Conservation (phyloP, 1,140 invertebrate genomes). For the Sarcophaga bullata region DNA sequence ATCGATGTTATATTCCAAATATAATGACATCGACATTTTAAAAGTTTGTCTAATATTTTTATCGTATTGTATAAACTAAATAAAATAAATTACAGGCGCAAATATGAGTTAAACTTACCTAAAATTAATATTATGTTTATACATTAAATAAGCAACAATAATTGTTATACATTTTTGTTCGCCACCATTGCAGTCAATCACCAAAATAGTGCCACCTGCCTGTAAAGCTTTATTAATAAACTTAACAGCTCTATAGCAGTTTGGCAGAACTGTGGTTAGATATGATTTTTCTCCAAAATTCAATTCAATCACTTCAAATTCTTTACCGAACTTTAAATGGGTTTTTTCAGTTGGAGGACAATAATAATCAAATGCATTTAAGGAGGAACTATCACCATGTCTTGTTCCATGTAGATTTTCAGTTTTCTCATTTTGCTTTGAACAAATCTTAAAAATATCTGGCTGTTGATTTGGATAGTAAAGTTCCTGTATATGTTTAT, state of each 20-base stretch:
- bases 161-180: constrained; percentile 51
- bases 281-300: constrained; percentile 51
- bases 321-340: constrained; percentile 43
- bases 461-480: constrained; percentile 42
- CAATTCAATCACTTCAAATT: constrained; percentile 49
- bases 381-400: neutral
- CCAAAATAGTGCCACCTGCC: constrained; percentile 43
- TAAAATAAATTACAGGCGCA: neutral
- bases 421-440: neutral
- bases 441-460: constrained; percentile 41
- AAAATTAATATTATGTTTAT: constrained; percentile 50
- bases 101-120: constrained; percentile 43
- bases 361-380: constrained; percentile 35
- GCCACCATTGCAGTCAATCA: constrained; percentile 48
- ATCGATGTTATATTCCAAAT: no score
- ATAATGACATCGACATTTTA: no score
- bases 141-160: constrained; percentile 49
- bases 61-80: neutral
- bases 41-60: no score
- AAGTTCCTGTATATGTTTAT: constrained; percentile 49
- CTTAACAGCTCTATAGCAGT: constrained; percentile 50
- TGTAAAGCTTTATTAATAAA: constrained; percentile 49
- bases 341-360: neutral
- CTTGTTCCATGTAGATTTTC: neutral
- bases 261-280: constrained; percentile 48